phyloP scores from a whole-genome alignment of 2,797 vertebrate species.

The Echiichthys vipera region DNA sequence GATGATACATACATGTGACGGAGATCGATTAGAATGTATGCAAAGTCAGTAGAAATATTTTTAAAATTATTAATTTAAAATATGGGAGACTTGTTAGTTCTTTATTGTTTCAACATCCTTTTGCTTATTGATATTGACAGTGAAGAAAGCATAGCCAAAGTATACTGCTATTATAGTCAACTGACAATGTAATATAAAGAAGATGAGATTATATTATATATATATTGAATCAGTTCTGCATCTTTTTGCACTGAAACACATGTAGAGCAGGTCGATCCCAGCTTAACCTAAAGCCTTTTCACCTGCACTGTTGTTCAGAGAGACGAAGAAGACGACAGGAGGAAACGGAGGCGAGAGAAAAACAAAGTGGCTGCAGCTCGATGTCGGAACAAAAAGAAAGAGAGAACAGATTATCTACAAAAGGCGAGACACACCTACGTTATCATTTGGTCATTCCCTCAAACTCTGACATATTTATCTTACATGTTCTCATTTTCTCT shows the following conservation, averaged over 20 bases:
- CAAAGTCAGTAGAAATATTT: not conserved
- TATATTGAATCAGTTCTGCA: not conserved
- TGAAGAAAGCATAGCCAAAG: not conserved
- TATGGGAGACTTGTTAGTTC: not conserved
- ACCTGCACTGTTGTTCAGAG: slow-evolving; percentile 77
- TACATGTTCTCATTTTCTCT: not conserved
- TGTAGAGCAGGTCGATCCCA: not conserved
- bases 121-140: not conserved
- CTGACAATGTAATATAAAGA: not conserved
- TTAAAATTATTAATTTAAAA: no score
- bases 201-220: not conserved
- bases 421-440: slow-evolving; percentile 81
- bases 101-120: not conserved
- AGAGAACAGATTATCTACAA: slow-evolving; percentile 96
- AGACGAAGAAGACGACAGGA: slow-evolving; percentile 94
- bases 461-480: not conserved
- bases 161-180: not conserved
- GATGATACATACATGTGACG: not conserved
- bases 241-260: not conserved
- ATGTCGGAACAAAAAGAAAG: slow-evolving; percentile 99
- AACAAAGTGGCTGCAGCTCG: slow-evolving; percentile 98
- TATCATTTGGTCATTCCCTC: not conserved
- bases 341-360: slow-evolving; percentile 96
- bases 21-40: not conserved
- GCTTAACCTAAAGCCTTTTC: slow-evolving; percentile 1